A percentile compares a stretch with the other conserved stretches of the same genome.
Evolutionary conservation across 2,888 invertebrate species (phyloP).

Genomic region (Elgonia sp.): DNA sequence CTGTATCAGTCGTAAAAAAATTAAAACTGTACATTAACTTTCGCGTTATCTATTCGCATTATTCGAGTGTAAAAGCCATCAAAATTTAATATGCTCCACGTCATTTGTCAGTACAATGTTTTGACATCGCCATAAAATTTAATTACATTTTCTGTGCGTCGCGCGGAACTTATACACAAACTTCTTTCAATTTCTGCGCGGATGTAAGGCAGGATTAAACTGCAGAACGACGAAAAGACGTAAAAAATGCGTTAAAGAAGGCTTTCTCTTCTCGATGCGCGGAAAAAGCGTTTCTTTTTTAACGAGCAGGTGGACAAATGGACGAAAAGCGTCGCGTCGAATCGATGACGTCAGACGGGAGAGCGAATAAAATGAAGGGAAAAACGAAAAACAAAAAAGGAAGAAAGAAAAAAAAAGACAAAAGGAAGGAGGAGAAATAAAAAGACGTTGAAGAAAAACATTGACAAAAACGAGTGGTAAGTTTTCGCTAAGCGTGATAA

Average conservation of each 20-base stretch:
- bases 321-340: conserved; percentile 73
- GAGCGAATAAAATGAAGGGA: conserved; percentile 68
- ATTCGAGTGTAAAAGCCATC: conserved; percentile 15
- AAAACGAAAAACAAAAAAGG: conserved; percentile 54
- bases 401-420: conserved; percentile 61
- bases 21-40: conserved; percentile 25
- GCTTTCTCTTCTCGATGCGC: conserved; percentile 31
- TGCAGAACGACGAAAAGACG: conserved; percentile 40
- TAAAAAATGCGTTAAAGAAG: conserved; percentile 65
- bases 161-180: conserved; percentile 38
- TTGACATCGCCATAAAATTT: conserved; percentile 56
- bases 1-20: conserved; percentile 32
- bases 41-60: conserved; percentile 34
- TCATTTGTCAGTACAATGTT: conserved; percentile 53
- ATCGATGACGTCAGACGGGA: conserved; percentile 77
- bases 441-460: conserved; percentile 78
- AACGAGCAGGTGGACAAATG: conserved; percentile 75
- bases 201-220: conserved; percentile 51
- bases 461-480: too few relatives aligned
- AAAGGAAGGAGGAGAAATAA: conserved; percentile 73
- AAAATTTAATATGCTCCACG: conserved; percentile 30
- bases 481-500: too few relatives aligned
- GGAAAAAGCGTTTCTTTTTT: conserved; percentile 61
- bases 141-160: conserved; percentile 12
- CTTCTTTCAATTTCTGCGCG: conserved; percentile 55